phyloP scores from a whole-genome alignment of 1,140 invertebrate genomes.

The Zelostemma sp. region DNA sequence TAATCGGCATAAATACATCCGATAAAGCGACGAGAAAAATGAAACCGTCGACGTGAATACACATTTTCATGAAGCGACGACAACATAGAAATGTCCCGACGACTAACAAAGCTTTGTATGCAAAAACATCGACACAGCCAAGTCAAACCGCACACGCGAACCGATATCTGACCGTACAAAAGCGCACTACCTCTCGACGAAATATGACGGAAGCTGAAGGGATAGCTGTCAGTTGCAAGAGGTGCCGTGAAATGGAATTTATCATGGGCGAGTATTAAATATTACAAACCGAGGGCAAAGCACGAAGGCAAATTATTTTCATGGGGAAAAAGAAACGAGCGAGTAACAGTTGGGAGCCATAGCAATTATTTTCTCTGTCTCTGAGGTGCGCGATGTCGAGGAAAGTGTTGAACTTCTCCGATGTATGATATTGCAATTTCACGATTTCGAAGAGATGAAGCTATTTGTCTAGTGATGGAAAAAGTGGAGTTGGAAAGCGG shows the following conservation, averaged over 20 bases:
- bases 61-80: neutral
- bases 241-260: conserved; percentile 43
- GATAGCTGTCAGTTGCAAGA: conserved; percentile 45
- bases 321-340: conserved; percentile 7
- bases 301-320: conserved; percentile 14
- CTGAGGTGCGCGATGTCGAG: conserved; percentile 13
- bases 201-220: conserved; percentile 39
- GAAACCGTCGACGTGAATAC: neutral
- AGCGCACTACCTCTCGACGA: conserved; percentile 9
- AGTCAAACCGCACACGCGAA: conserved; percentile 10
- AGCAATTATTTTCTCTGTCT: conserved; percentile 28
- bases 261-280: conserved; percentile 38
- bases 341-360: neutral
- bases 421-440: conserved; percentile 63
- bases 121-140: neutral
- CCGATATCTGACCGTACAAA: conserved; percentile 19
- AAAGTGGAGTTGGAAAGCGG: neutral
- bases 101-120: neutral
- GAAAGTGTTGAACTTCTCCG: conserved; percentile 37
- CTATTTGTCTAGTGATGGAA: conserved; percentile 48
- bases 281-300: neutral
- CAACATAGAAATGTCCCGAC: neutral
- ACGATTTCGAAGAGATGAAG: conserved; percentile 46
- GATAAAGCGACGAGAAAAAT: no score
- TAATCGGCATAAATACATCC: no score